Evolutionary conservation across 2,888 invertebrate species (phyloP).

Genomic region (Thelaira solivaga): DNA sequence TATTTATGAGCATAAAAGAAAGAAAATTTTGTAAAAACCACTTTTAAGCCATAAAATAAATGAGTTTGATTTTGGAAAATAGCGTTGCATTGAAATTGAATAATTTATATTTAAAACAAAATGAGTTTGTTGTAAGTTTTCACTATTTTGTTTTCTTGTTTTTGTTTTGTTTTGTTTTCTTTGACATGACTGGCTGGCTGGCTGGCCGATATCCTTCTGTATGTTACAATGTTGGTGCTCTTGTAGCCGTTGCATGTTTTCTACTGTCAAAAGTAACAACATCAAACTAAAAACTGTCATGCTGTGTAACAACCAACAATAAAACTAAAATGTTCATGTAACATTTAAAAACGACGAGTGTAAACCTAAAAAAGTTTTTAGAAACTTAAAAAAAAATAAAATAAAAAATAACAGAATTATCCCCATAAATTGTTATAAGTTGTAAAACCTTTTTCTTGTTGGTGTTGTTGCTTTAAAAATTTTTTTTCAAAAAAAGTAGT

Average conservation of each 20-base stretch:
- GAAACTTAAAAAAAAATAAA: background rate
- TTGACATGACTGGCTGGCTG: background rate
- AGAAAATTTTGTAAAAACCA: background rate
- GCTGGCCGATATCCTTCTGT: conserved; percentile 13
- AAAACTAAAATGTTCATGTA: conserved; percentile 55
- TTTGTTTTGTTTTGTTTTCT: background rate
- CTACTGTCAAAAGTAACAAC: conserved; percentile 41
- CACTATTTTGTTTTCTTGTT: background rate
- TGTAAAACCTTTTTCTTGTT: conserved; percentile 26
- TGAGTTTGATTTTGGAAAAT: conserved; percentile 51
- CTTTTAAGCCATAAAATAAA: conserved; percentile 41
- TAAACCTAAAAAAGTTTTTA: background rate
- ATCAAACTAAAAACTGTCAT: conserved; percentile 49
- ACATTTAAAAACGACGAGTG: conserved; percentile 39
- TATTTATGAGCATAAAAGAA: conserved; percentile 7
- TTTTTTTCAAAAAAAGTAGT: conserved; percentile 22
- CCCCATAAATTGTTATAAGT: conserved; percentile 46
- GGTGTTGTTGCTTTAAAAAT: background rate
- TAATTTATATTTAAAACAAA: conserved; percentile 38
- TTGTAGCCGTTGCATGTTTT: conserved; percentile 29
- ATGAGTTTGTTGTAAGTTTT: conserved; percentile 9
- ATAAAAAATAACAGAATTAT: background rate
- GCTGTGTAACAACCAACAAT: conserved; percentile 52
- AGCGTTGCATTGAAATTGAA: conserved; percentile 13
- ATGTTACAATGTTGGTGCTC: background rate